Evolutionary conservation across 2,888 invertebrate species (phyloP).

Genomic region (Drosophila kambysellisi): DNA sequence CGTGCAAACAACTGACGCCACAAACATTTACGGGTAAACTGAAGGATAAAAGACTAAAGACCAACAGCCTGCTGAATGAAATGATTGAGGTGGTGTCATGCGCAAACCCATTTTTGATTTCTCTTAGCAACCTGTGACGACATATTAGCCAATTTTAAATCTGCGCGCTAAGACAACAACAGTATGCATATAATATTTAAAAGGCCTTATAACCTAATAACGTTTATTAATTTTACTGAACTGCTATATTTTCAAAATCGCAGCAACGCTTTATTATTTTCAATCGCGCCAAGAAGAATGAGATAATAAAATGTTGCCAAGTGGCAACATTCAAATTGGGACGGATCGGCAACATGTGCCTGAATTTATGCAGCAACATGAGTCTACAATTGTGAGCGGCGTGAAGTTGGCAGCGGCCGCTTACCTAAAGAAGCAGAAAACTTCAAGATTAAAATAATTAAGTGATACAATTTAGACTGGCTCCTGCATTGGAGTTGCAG

Average conservation of each 20-base stretch:
- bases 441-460: conserved; percentile 49
- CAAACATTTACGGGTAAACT: conserved; percentile 56
- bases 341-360: conserved; percentile 1
- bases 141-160: not conserved
- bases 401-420: conserved; percentile 54
- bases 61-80: conserved; percentile 13
- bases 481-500: conserved; percentile 68
- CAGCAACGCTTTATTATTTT: not conserved
- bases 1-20: conserved; percentile 51
- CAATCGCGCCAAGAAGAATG: conserved; percentile 5
- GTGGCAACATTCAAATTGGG: conserved; percentile 33
- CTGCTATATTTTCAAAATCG: not conserved
- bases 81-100: conserved; percentile 38
- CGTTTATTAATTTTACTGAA: not conserved
- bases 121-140: conserved; percentile 29
- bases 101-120: conserved; percentile 12
- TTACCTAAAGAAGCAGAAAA: conserved; percentile 42
- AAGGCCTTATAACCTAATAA: not conserved
- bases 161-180: not conserved
- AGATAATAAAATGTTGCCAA: not conserved
- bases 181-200: not conserved
- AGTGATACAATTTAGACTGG: conserved; percentile 47
- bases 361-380: conserved; percentile 38
- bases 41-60: conserved; percentile 25
- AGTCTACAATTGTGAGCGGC: conserved; percentile 11